These are phyloP conservation scores for Mormyrus iriodes DNA, from an alignment of 2,113 vertebrate species.

Conservation along the genomic window DNA sequence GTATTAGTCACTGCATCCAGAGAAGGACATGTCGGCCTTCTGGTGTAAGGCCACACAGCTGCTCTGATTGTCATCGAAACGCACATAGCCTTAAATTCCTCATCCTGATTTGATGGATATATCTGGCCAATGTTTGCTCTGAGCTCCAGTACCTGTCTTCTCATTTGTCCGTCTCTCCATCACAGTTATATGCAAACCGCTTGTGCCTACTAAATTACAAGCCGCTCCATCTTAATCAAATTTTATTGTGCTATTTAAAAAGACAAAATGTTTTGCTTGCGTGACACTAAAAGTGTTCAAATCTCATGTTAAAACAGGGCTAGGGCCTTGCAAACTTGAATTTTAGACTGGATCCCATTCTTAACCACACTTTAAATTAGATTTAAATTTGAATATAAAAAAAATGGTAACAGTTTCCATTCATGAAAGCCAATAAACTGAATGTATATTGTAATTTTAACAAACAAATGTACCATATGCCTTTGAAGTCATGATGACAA, in stretches of 20 bases:
- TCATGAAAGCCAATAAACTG: neutral
- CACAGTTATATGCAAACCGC: neutral
- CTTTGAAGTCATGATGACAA: neutral
- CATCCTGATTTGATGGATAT: slow-evolving; percentile 7
- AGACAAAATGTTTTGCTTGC: neutral
- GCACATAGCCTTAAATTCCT: slow-evolving; percentile 18
- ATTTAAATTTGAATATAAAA: neutral
- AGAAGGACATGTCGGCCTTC: slow-evolving; percentile 44
- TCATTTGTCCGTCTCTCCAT: neutral
- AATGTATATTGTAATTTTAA: neutral
- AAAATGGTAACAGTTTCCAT: neutral
- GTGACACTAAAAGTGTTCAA: neutral
- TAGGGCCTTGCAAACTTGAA: neutral
- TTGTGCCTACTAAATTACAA: neutral
- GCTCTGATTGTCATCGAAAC: slow-evolving; percentile 55
- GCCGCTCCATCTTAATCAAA: neutral
- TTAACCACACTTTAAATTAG: neutral
- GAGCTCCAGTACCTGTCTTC: neutral
- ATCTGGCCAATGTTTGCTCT: neutral
- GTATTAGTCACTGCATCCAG: slow-evolving; percentile 56
- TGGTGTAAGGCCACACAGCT: slow-evolving; percentile 36
- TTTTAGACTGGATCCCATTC: neutral
- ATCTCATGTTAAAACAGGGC: no score
- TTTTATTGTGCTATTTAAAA: neutral
- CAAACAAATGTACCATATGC: neutral